Evolutionary conservation across 2,797 vertebrate species (phyloP), one percentile per base, ranked within the genome.

Genomic region (Macroramphosus scolopax): DNA sequence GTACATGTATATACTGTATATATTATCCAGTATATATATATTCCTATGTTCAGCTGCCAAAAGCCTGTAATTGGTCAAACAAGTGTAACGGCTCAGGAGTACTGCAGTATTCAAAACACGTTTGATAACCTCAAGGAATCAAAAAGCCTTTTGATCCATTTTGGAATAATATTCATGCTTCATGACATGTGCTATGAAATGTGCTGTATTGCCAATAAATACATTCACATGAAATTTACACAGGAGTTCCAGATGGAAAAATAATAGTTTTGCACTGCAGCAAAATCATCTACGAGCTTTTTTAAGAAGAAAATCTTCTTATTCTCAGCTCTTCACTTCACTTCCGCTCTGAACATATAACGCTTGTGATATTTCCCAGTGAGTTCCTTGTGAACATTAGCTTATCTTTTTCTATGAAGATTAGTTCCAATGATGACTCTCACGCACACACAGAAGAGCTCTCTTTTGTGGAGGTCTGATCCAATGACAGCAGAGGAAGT

Each of bases 371-470:
- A 50, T 49, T 39, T 25, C 26, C 43, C 44, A 51, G 31, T 34
- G 48, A 67, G 63, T 29, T 51, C 60, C 72, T 77, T 75, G 57
- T 65, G 70, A 68, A 40, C 36, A 37, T 37, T 49, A 62, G 60
- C 63, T 72, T 69, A 84, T 77, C 67, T 63, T 59, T 62, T 26
- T 40, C 45, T 65, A 14, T 47, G 56, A 60, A 76, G 77, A 82
- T 83, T 72, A 77, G 71, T 74, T 73, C 61, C 58, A 51, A 51
- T 56, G 74, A 77, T 64, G 63, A 47, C 42, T 64, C 51, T 48
- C 54, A 37, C 51, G 53, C 63, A 63, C 58, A 75, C 63, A 75
- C 67, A 76, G 62, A 75, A 52, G 47, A 58, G 44, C 51, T 63
- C 41, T 70, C 50, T 68, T 68, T 46, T 41, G 61, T 59, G 30